Evolutionary conservation across 2,888 invertebrate species (phyloP).

Genomic region (Nephrocerus scutellatus): DNA sequence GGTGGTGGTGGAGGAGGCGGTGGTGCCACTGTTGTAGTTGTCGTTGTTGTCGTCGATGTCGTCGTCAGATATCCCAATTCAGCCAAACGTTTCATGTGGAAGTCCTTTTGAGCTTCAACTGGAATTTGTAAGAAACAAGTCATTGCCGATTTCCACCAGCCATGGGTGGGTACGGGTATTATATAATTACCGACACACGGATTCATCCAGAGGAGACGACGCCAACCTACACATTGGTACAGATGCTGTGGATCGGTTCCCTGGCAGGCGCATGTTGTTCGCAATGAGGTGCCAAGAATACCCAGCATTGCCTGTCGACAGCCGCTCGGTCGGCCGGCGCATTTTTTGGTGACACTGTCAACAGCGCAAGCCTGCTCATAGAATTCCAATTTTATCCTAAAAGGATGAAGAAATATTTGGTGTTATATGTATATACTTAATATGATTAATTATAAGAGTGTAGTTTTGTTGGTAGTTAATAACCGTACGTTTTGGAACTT

Average conservation of each 20-base stretch:
- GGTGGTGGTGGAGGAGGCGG: constrained; percentile 32
- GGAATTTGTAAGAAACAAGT: no score
- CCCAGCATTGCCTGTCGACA: constrained; percentile 81
- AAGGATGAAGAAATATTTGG: background rate
- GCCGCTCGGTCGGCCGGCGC: constrained; percentile 76
- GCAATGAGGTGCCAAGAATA: constrained; percentile 80
- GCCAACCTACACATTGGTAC: constrained; percentile 86
- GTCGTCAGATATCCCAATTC: constrained; percentile 50
- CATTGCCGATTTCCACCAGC: background rate
- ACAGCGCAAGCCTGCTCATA: constrained; percentile 90
- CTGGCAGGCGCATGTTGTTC: constrained; percentile 82
- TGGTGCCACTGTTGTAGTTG: constrained; percentile 50
- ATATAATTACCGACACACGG: constrained; percentile 78
- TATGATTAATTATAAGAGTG: no score
- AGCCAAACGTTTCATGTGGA: constrained; percentile 59
- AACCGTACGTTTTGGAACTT: no score
- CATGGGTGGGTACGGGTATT: background rate
- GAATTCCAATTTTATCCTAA: constrained; percentile 70
- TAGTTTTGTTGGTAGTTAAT: no score
- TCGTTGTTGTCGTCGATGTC: constrained; percentile 48
- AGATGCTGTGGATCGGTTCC: constrained; percentile 77
- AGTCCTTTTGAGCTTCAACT: constrained; percentile 87
- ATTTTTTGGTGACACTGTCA: constrained; percentile 81
- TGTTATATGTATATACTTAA: no score
- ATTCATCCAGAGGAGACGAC: constrained; percentile 82